These are phyloP conservation scores for Pseudococcus longispinus DNA, from an alignment of 2,888 invertebrate species.

Conservation along the genomic window DNA sequence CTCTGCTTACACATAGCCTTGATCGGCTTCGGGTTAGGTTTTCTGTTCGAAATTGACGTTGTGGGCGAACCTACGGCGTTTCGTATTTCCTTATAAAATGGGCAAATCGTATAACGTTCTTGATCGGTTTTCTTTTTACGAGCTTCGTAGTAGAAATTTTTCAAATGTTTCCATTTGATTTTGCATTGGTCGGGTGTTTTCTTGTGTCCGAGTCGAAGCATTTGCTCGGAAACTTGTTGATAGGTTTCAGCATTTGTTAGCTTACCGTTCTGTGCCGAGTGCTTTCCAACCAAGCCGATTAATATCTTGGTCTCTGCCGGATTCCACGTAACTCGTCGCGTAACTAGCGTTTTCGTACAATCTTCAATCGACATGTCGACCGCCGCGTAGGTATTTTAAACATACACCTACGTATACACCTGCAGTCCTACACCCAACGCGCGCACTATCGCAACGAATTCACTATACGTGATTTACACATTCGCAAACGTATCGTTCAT, in stretches of 20 bases:
- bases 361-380: neutral
- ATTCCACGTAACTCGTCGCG: slow-evolving; percentile 50
- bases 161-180: slow-evolving; percentile 56
- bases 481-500: neutral
- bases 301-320: slow-evolving; percentile 49
- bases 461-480: neutral
- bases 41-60: neutral
- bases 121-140: slow-evolving; percentile 8
- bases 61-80: neutral
- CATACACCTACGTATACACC: neutral
- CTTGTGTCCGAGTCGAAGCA: slow-evolving; percentile 44
- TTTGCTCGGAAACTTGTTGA: slow-evolving; percentile 48
- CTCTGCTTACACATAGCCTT: neutral
- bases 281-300: slow-evolving; percentile 47
- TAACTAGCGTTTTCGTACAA: neutral
- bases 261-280: neutral
- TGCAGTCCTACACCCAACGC: neutral
- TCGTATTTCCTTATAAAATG: slow-evolving; percentile 49
- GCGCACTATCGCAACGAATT: neutral
- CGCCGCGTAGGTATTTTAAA: neutral
- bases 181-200: slow-evolving; percentile 54
- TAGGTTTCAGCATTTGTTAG: slow-evolving; percentile 49
- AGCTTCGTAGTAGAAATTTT: slow-evolving; percentile 53
- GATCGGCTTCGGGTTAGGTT: neutral
- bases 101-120: slow-evolving; percentile 47